Evolutionary conservation across 2,888 invertebrate genomes (phyloP).

Genomic region (Aphelenchoides bicaudatus): DNA sequence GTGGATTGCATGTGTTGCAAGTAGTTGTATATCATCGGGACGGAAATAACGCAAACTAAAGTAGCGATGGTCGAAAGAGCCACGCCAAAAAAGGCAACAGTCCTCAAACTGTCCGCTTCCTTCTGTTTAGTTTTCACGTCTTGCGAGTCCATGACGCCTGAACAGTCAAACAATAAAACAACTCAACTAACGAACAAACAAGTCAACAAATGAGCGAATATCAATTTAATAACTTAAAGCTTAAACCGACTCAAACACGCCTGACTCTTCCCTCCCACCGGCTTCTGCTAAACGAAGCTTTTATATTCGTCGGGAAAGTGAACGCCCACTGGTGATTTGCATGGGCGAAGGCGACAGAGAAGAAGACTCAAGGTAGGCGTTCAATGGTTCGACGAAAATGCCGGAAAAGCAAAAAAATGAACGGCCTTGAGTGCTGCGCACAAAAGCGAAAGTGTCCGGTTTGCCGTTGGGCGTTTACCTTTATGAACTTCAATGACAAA

Average conservation of each 20-base stretch:
- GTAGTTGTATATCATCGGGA: constrained; percentile 57
- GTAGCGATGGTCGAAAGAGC: constrained; percentile 52
- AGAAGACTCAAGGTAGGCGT: no score
- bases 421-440: no score
- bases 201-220: no score
- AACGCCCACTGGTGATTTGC: neutral
- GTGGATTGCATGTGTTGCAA: constrained; percentile 39
- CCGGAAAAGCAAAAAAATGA: no score
- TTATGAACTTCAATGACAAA: no score
- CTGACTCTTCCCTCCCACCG: neutral
- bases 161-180: neutral
- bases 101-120: constrained; percentile 41
- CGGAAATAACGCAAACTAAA: constrained; percentile 49
- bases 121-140: constrained; percentile 16
- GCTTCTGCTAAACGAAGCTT: neutral
- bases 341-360: no score
- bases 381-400: no score
- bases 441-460: no score
- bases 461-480: no score
- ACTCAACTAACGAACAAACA: constrained; percentile 5
- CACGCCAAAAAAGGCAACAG: constrained; percentile 55
- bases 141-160: constrained; percentile 6
- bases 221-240: no score
- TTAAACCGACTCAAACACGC: no score
- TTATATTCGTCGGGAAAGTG: constrained; percentile 7